Conservation (phyloP, 2,113 vertebrate species). For the Herpailurus yagouaroundi region DNA sequence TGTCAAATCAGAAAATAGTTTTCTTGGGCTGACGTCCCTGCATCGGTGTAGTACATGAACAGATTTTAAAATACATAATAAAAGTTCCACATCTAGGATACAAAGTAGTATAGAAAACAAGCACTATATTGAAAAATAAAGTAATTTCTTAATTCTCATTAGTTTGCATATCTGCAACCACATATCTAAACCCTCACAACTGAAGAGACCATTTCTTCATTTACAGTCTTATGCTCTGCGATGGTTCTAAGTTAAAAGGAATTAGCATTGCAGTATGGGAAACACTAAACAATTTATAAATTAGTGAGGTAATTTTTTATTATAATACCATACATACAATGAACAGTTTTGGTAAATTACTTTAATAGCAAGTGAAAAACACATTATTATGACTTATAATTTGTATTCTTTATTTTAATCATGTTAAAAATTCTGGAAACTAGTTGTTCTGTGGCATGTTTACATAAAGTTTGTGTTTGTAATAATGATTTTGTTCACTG, state of each 20-base stretch:
- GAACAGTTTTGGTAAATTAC: conserved; percentile 27
- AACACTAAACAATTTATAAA: conserved; percentile 35
- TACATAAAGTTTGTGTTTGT: background rate
- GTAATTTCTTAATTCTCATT: background rate
- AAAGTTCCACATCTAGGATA: background rate
- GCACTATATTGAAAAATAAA: background rate
- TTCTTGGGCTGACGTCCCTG: background rate
- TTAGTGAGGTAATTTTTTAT: conserved; percentile 14
- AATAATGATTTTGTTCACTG: background rate
- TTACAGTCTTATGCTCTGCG: background rate
- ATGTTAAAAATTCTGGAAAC: conserved; percentile 36
- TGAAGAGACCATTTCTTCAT: conserved; percentile 41
- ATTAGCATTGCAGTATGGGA: background rate
- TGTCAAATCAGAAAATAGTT: background rate
- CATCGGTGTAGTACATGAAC: background rate
- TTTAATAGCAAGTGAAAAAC: conserved; percentile 22
- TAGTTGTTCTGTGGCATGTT: background rate
- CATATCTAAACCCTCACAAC: background rate
- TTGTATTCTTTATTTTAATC: background rate
- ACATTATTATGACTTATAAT: background rate
- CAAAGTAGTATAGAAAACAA: background rate
- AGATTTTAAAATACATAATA: background rate
- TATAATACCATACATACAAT: background rate
- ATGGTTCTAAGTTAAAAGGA: conserved; percentile 13
- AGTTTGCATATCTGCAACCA: background rate